These are phyloP conservation scores for Tachycineta bicolor DNA, from an alignment of 2,113 vertebrate species.

Conservation along the genomic window DNA sequence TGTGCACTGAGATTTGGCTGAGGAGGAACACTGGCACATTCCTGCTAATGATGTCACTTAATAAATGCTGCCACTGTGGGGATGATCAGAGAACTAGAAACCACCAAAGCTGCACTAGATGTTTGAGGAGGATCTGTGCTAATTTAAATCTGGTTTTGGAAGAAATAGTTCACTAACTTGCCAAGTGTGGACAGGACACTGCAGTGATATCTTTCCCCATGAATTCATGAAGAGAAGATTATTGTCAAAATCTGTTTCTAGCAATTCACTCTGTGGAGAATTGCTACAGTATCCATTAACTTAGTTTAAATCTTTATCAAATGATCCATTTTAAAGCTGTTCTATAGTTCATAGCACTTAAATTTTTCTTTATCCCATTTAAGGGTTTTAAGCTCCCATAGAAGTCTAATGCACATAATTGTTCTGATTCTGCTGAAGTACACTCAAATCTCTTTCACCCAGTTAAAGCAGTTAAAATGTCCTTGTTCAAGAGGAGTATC, in stretches of 20 bases:
- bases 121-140: background rate
- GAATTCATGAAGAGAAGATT: background rate
- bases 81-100: background rate
- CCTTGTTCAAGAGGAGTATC: background rate
- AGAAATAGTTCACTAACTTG: background rate
- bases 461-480: constrained; percentile 16
- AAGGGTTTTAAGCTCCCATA: constrained; percentile 8
- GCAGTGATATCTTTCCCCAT: background rate
- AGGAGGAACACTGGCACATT: background rate
- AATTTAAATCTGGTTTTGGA: background rate
- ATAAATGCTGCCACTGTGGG: background rate
- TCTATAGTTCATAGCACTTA: background rate
- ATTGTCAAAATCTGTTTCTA: constrained; percentile 29
- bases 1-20: background rate
- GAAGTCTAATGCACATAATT: constrained; percentile 40
- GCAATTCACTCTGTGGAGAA: background rate
- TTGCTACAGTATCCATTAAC: constrained; percentile 25
- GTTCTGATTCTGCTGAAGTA: constrained; percentile 52
- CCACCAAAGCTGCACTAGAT: background rate
- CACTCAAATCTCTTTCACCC: constrained; percentile 30
- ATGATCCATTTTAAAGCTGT: constrained; percentile 5
- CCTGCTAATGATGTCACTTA: background rate
- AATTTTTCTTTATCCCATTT: constrained; percentile 45
- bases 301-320: constrained; percentile 44
- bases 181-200: background rate